These are phyloP conservation scores for Dasypolia templi DNA, from an alignment of 2,888 invertebrate species.

Conservation along the genomic window DNA sequence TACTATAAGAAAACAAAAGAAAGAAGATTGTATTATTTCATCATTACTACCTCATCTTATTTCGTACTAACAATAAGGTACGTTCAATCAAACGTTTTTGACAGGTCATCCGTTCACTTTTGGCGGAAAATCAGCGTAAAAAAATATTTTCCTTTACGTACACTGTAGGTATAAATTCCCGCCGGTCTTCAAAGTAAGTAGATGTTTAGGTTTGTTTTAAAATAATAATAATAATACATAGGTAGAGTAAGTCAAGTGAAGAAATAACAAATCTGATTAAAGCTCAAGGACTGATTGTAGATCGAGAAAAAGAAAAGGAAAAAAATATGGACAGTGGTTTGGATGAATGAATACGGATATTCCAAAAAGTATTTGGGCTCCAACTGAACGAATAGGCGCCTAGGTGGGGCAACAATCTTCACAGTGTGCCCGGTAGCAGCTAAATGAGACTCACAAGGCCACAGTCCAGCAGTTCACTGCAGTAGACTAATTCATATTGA, in stretches of 20 bases:
- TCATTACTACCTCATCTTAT: conserved; percentile 41
- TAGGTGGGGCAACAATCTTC: too few species aligned
- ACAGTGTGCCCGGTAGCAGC: background rate
- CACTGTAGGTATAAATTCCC: background rate
- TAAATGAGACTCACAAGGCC: background rate
- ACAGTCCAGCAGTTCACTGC: background rate
- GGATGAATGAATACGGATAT: too few species aligned
- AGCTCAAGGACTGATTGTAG: too few species aligned
- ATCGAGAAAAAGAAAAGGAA: too few species aligned
- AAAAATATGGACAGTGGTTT: too few species aligned
- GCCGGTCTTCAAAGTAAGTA: background rate
- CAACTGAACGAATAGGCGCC: background rate
- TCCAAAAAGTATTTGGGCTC: background rate
- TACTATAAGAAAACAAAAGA: conserved; percentile 22
- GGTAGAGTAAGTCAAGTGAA: too few species aligned
- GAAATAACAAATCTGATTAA: too few species aligned
- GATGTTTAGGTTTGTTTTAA: background rate
- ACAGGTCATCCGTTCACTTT: conserved; percentile 57
- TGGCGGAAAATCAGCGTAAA: conserved; percentile 52
- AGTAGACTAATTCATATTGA: background rate
- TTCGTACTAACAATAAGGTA: conserved; percentile 48
- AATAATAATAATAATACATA: too few species aligned
- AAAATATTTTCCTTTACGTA: conserved; percentile 42
- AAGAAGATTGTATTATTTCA: conserved; percentile 36
- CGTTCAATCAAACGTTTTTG: conserved; percentile 56